phyloP scores from a whole-genome alignment of 2,888 invertebrate species.

The Oligia fasciuncula region DNA sequence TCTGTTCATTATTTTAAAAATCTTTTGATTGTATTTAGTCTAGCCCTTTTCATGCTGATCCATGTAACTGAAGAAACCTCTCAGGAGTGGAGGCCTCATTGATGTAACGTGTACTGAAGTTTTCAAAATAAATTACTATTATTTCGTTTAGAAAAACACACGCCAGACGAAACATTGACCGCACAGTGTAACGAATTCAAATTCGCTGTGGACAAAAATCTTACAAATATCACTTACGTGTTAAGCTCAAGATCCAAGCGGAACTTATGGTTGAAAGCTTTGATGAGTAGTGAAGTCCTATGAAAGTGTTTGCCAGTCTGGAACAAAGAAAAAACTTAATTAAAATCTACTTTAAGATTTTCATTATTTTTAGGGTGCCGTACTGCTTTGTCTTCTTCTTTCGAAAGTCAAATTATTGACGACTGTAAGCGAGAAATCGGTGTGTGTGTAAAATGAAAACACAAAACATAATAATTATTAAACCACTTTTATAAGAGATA shows the following conservation, averaged over 20 bases:
- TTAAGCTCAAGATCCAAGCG: slow-evolving; percentile 98
- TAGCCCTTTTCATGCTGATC: background rate
- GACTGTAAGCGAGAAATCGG: no score
- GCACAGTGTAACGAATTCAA: slow-evolving; percentile 24
- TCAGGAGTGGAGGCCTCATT: background rate
- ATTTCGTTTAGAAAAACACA: background rate
- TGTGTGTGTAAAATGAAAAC: no score
- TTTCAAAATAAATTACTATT: no score
- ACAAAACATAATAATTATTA: no score
- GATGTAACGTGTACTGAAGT: background rate
- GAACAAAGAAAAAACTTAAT: slow-evolving; percentile 83
- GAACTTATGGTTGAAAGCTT: slow-evolving; percentile 99
- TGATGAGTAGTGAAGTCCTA: slow-evolving; percentile 98
- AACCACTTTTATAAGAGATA: no score
- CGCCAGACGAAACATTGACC: background rate
- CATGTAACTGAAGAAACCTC: background rate
- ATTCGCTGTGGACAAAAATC: background rate
- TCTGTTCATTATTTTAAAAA: background rate
- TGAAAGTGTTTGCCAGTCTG: slow-evolving; percentile 98
- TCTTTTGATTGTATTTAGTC: background rate
- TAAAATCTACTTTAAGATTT: background rate
- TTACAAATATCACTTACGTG: slow-evolving; percentile 92
- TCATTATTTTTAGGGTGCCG: background rate
- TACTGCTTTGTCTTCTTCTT: no score
- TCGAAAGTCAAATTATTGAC: no score